phyloP scores from a whole-genome alignment of 1,140 invertebrate species.

The Drosophila bifasciata region DNA sequence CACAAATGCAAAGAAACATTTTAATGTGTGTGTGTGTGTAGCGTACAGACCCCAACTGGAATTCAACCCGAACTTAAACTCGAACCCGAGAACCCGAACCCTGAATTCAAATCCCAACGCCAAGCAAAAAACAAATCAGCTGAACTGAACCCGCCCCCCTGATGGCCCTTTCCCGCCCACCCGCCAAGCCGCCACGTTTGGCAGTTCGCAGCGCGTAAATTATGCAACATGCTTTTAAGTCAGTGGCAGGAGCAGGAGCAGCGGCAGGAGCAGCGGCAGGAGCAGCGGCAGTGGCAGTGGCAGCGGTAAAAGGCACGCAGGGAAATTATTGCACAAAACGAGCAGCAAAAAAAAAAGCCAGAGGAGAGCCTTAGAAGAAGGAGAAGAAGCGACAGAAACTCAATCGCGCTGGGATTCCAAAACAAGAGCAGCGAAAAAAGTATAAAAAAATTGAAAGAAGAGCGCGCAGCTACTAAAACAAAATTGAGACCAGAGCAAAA shows the following conservation, averaged over 20 bases:
- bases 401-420: conserved; percentile 23
- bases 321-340: conserved; percentile 39
- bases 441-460: conserved; percentile 9
- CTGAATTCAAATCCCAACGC: conserved; percentile 26
- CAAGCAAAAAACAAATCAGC: conserved; percentile 61
- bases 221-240: conserved; percentile 80
- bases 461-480: conserved; percentile 2
- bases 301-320: conserved; percentile 30
- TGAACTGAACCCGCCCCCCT: conserved; percentile 25
- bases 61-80: background rate
- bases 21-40: conserved; percentile 38
- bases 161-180: background rate
- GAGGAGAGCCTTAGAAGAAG: conserved; percentile 30
- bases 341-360: conserved; percentile 42
- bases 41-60: conserved; percentile 5
- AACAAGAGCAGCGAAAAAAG: conserved; percentile 1
- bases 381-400: conserved; percentile 15
- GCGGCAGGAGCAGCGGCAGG: no score
- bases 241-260: no score
- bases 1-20: conserved; percentile 48
- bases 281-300: conserved; percentile 2
- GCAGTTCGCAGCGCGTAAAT: conserved; percentile 59
- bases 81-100: conserved; percentile 4
- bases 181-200: conserved; percentile 9
- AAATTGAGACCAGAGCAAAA: conserved; percentile 18